These are phyloP conservation scores for Mustela lutreola DNA, from an alignment of 2,113 vertebrate genomes.

Conservation along the genomic window DNA sequence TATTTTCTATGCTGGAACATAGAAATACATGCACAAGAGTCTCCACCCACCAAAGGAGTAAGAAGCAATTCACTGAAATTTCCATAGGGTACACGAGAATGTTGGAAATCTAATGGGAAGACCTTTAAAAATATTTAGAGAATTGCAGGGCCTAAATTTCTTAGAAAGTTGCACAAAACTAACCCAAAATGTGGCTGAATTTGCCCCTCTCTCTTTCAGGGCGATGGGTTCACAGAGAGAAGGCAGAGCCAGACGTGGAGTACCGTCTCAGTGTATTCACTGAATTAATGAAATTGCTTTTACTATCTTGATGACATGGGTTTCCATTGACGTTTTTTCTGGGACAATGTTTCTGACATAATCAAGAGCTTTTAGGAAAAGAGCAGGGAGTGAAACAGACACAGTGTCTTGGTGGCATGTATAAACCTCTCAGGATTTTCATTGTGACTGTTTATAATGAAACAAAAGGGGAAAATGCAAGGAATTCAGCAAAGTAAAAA, in stretches of 20 bases:
- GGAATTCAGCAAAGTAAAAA: conserved; percentile 4
- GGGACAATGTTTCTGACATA: background rate
- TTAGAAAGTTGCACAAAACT: background rate
- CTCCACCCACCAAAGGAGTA: background rate
- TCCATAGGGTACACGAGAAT: background rate
- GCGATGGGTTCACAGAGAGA: too few relatives aligned
- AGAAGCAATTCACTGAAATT: background rate
- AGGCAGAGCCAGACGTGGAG: fast-evolving
- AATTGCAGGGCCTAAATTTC: background rate
- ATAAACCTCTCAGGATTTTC: background rate
- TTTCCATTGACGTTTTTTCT: background rate
- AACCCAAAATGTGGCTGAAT: background rate
- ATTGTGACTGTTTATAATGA: background rate
- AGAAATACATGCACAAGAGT: fast-evolving
- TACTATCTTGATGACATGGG: background rate
- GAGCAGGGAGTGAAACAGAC: background rate
- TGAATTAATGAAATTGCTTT: background rate
- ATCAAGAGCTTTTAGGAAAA: background rate
- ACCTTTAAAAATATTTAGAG: background rate
- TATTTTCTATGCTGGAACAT: background rate
- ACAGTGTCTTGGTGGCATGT: background rate
- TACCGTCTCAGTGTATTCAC: fast-evolving
- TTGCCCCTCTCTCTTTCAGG: background rate
- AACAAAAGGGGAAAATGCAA: background rate
- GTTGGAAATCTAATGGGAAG: background rate